Evolutionary conservation across 2,113 vertebrate genomes (phyloP), one percentile per base, ranked within the genome.

Genomic region (Ailuropoda melanoleuca): DNA sequence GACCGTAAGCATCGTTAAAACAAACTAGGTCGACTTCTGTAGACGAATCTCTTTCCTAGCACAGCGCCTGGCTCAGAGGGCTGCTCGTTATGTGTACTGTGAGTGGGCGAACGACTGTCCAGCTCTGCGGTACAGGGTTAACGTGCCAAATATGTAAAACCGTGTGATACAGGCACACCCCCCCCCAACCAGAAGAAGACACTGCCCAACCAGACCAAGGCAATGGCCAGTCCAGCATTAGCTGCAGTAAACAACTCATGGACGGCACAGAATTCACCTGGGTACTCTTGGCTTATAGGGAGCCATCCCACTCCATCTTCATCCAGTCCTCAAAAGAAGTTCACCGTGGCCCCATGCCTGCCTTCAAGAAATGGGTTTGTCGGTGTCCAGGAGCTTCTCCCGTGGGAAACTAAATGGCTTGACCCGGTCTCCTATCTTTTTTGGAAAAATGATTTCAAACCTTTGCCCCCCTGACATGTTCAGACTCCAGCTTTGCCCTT

Each of bases 401-500:
- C 31, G 19, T 39, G 12, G 13, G 37, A 87, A 17, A 70, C 46
- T 31, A 50, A 58, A 26, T 75, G 77, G 72, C 68, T 77, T 14
- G 26, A 78, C 31, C 75, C 37, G 34, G 17, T 11, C 55, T 24
- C 12, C 10, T 85, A 23, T 8, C 55, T 12, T 62, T 86, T 46
- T 55, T 43, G 43, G 77, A 66, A 53, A 95, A 94, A 74, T 13
- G 0, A 23, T 89, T 93, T 95, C 29, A 62, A 83, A 53, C 31
- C 37, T 15, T 0, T 60, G 68, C n/a, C 31, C 11, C 24, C 43
- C 46, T 60, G 24, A 55, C n/a, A 18, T 9, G 64, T 39, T 56
- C 8, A 75, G 82, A 66, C 21, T 78, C 53, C 6, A 11, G 39
- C 34, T 72, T 53, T 46, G 46, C 58, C 1, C 0, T 24, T 31